Evolutionary conservation across 2,113 vertebrate species (phyloP), one percentile per base, ranked within the genome.

Genomic region (Crotalus viridis): DNA sequence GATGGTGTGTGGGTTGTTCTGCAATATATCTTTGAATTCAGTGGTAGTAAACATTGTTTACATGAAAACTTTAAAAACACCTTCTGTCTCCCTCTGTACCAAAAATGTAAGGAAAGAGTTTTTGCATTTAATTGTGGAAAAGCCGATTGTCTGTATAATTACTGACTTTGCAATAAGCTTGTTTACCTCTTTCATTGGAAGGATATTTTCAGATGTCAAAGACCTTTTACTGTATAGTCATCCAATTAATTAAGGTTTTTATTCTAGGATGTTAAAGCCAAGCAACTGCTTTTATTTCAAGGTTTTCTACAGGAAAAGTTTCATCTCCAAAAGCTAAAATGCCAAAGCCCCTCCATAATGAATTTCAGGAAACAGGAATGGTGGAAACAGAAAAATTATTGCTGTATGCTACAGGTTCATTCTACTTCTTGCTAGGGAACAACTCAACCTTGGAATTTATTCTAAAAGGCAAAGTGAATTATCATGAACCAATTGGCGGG

Each of bases 21-120:
- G 19, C 6, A 57, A 59, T 61, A 22, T 21, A 86, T 33, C 55
- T 61, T 52, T 93, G 74, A 93, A 48, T 28, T 22, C 55, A 52
- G 10, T 85, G 7, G 22, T 90, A 90, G 87, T 90, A 89, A 93
- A n/a, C 56, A 87, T 64, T 54, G 56, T 87, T 90, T 90, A 59
- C 89, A 74, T 54, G 46, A 90, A 87, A 43, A 89, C 87, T 59
- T 22, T 46, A 52, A 56, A 74, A 81, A 17, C n/a, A 89, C 21
- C 85, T 87, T 64, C 92, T 92, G 92, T 85, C 74, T 52, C 28
- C 43, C 54, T 61, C 28, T 90, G 8, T 90, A 51, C 39, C n/a
- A 54, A 90, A n/a, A 61, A 43, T 43, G 54, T 19, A 52, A 51
- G 54, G 46, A 28, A 90, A 93, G 51, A 51, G 46, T 24, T 54